Evolutionary conservation across 1,140 invertebrate species (phyloP), one percentile per base, ranked within the genome.

Genomic region (Calosoma granatense): DNA sequence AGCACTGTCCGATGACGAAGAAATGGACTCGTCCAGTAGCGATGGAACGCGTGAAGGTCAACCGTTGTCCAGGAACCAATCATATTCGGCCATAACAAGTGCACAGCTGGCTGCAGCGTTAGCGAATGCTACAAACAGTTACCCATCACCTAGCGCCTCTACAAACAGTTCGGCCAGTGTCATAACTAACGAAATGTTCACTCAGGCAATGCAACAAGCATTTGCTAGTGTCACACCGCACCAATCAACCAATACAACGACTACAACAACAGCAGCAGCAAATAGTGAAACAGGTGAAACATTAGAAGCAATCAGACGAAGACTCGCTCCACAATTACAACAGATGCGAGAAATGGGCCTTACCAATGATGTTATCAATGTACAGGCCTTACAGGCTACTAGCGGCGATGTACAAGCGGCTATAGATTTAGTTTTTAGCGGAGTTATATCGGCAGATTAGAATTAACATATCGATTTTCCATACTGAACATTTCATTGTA

Each of bases 271-370:
- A 39, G 14, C 41, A 47, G 41, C 6, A 12, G 15, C 17, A 47
- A 47, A 47, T 47, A 12, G 20, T 19, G 30, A 26, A 20, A 56
- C 58, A 22, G 51, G 54, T 14, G 60, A 62, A 41, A 57, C 52
- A 14, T 41, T 61, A 2, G 60, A 64, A 26, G 60, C n/a, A 55
- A 55, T 65, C n/a, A 60, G 57, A n/a, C 59, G 30, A 41, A 51
- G 63, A 51, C 66, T 67, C 51, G 59, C 66, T 20, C 58, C 73
- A 26, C 88, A 95, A 70, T 72, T 97, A 55, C 84, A 90, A 51
- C 86, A 92, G 67, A 84, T 97, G 78, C 78, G 86, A 23, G 83
- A 85, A 60, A 89, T 97, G 83, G 94, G 94, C 41, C 86, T 97
- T 65, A 77, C 83, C 1, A 86, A 97, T 72, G 82, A 92, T 63